Evolutionary conservation across 2,113 vertebrate species (phyloP).

Genomic region (Pterocles gutturalis): DNA sequence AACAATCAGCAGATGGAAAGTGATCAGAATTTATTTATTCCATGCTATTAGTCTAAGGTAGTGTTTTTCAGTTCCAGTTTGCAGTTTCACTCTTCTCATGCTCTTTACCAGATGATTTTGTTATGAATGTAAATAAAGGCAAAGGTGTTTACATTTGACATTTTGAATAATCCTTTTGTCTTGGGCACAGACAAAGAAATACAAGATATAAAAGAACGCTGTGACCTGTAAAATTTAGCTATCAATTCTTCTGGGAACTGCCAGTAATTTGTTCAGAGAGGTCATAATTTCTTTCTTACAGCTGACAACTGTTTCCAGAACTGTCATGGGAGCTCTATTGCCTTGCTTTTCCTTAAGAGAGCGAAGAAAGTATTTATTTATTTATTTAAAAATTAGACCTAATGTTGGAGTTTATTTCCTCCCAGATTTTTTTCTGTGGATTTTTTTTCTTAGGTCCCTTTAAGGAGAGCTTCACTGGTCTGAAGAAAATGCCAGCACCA

Average conservation of each 20-base stretch:
- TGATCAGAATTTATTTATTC: not conserved
- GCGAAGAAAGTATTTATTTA: accelerated
- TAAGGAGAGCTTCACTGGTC: not conserved
- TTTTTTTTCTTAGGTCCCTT: not conserved
- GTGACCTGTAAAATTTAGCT: not conserved
- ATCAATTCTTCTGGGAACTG: not conserved
- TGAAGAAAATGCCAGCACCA: not conserved
- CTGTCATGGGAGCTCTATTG: accelerated
- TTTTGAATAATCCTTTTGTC: not conserved
- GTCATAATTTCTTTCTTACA: not conserved
- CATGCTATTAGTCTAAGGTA: not conserved
- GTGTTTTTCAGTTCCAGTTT: not conserved
- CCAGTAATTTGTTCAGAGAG: not conserved
- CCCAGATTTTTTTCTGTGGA: not conserved
- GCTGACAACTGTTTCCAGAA: not conserved
- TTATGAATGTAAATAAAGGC: not conserved
- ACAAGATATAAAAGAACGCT: not conserved
- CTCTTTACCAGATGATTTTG: not conserved
- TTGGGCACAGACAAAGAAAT: not conserved
- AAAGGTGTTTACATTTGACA: not conserved
- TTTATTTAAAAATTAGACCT: not conserved
- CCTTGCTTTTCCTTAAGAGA: not conserved
- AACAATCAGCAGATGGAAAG: not conserved
- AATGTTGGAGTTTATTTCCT: not conserved
- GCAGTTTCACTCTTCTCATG: not conserved